These are phyloP conservation scores for Pygoscelis adeliae DNA, from an alignment of 2,113 vertebrate genomes.

Conservation along the genomic window DNA sequence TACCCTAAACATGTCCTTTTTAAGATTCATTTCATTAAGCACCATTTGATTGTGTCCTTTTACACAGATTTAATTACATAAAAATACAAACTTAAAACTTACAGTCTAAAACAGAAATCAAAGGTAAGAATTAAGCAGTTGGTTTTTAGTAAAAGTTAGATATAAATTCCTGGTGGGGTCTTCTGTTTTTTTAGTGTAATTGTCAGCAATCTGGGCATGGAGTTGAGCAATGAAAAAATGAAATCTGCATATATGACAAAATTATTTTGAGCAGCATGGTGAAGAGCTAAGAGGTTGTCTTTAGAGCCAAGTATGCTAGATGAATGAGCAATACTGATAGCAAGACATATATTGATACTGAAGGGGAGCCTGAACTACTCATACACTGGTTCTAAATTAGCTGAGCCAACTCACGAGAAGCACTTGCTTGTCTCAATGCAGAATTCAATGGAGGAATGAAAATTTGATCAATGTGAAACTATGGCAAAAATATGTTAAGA, in stretches of 20 bases:
- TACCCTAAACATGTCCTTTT: background rate
- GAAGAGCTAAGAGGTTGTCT: background rate
- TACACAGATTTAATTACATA: background rate
- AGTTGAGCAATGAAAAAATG: background rate
- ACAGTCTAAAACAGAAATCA: background rate
- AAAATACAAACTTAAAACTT: background rate
- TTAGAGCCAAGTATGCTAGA: background rate
- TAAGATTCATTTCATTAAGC: background rate
- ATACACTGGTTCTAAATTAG: background rate
- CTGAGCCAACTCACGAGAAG: background rate
- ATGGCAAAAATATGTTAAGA: background rate
- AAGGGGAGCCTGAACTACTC: background rate
- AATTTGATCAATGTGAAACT: background rate
- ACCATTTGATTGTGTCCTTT: background rate
- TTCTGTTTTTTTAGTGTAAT: background rate
- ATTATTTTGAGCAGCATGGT: background rate
- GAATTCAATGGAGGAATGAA: background rate
- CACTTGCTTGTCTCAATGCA: background rate
- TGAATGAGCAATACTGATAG: background rate
- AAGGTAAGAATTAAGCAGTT: background rate
- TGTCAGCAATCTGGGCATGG: background rate
- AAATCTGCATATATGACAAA: background rate
- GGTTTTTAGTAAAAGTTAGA: background rate
- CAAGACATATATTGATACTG: background rate
- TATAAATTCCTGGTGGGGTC: background rate